These are phyloP conservation scores for Stegophylla sp. DNA, from an alignment of 2,888 invertebrate species.

Conservation along the genomic window DNA sequence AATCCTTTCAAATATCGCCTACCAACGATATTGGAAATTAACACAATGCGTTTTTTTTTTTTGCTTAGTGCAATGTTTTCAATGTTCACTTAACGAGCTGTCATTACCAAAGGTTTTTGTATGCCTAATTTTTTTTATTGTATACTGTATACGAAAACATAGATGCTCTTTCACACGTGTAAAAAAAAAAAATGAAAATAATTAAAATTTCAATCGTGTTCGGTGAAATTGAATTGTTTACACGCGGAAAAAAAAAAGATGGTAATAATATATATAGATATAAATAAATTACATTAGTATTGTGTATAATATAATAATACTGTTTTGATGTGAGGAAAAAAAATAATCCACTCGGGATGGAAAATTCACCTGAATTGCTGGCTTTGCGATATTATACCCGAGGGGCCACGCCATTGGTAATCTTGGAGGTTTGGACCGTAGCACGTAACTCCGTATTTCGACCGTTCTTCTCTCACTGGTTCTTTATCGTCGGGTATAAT, in stretches of 20 bases:
- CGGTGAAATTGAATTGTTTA: neutral
- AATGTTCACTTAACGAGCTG: no score
- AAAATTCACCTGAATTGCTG: conserved; percentile 33
- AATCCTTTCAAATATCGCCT: no score
- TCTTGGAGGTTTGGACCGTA: conserved; percentile 35
- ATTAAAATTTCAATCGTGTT: neutral
- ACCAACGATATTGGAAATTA: no score
- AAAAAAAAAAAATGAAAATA: neutral
- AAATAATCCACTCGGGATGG: neutral
- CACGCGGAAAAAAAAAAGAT: neutral
- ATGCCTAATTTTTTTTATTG: no score
- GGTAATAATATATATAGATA: neutral
- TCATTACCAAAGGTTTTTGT: no score
- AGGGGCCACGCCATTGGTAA: conserved; percentile 48
- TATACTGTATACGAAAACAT: no score
- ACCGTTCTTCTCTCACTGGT: conserved; percentile 45
- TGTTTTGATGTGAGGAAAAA: neutral
- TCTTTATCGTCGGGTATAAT: conserved; percentile 34
- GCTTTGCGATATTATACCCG: conserved; percentile 43
- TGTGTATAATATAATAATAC: neutral
- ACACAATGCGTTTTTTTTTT: no score
- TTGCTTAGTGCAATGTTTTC: no score
- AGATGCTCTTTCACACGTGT: no score
- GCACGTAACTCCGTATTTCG: conserved; percentile 50
- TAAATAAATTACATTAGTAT: neutral